Conservation (phyloP, 2,888 invertebrate species). For the Entomobrya multifasciata region DNA sequence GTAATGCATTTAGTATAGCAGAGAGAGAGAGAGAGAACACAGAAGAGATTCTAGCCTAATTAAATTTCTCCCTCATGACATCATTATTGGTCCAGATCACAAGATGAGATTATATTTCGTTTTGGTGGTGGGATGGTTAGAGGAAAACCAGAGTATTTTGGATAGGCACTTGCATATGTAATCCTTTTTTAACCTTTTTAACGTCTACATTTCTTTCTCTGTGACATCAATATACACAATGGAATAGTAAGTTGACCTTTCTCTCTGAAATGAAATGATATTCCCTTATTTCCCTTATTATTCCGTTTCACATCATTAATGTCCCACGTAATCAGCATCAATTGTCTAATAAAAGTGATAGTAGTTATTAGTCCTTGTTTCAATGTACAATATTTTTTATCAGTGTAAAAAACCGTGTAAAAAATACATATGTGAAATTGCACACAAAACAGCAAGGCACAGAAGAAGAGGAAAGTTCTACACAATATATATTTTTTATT, state of each 20-base stretch:
- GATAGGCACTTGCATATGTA: background rate
- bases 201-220: too few relatives aligned
- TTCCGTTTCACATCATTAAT: constrained; percentile 37
- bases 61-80: background rate
- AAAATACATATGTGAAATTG: background rate
- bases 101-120: constrained; percentile 35
- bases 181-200: background rate
- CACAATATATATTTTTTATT: too few relatives aligned
- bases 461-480: background rate
- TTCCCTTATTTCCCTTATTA: background rate
- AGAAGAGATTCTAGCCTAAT: too few relatives aligned
- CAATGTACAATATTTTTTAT: background rate
- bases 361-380: background rate
- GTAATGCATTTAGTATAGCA: too few relatives aligned
- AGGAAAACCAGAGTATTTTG: background rate
- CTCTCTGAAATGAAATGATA: background rate
- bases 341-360: constrained; percentile 8
- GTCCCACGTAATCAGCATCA: constrained; percentile 20
- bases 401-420: background rate
- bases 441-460: background rate
- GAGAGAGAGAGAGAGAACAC: too few relatives aligned
- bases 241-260: background rate
- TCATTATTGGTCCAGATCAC: constrained; percentile 27
- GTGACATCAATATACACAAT: too few relatives aligned
- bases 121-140: background rate